These are phyloP conservation scores for Steatornis caripensis DNA, from an alignment of 2,113 vertebrate species.

Conservation along the genomic window DNA sequence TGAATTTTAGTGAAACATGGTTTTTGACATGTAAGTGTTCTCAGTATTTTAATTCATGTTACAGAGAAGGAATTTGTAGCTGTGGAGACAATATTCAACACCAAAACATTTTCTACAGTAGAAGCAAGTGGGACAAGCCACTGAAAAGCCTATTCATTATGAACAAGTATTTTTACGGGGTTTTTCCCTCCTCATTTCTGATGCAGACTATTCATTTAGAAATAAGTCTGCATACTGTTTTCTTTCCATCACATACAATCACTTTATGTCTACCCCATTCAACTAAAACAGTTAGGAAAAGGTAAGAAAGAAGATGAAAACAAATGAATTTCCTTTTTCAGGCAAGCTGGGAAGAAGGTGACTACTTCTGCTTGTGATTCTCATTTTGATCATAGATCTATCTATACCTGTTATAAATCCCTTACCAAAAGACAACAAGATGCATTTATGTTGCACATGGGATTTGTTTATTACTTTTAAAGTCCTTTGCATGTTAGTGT, in stretches of 20 bases:
- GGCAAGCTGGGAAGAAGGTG: neutral
- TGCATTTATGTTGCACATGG: neutral
- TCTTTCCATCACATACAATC: neutral
- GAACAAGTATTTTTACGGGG: rapidly evolving
- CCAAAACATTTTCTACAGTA: neutral
- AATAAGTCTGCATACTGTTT: neutral
- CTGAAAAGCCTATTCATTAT: neutral
- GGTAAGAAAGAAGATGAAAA: neutral
- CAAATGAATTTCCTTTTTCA: neutral
- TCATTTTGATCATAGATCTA: neutral
- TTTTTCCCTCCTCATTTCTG: neutral
- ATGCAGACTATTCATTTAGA: neutral
- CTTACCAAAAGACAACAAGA: neutral
- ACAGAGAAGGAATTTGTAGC: neutral
- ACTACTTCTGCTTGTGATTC: neutral
- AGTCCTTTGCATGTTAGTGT: neutral
- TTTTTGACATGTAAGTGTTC: neutral
- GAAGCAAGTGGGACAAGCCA: neutral
- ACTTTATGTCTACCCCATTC: neutral
- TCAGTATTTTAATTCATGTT: neutral
- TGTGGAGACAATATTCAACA: neutral
- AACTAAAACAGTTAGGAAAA: neutral
- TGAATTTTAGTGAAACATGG: neutral
- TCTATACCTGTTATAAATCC: neutral
- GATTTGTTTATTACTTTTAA: neutral